Evolutionary conservation across 64 coral and sea anemone species (phyloP).

Genomic region (Porites australiensis): DNA sequence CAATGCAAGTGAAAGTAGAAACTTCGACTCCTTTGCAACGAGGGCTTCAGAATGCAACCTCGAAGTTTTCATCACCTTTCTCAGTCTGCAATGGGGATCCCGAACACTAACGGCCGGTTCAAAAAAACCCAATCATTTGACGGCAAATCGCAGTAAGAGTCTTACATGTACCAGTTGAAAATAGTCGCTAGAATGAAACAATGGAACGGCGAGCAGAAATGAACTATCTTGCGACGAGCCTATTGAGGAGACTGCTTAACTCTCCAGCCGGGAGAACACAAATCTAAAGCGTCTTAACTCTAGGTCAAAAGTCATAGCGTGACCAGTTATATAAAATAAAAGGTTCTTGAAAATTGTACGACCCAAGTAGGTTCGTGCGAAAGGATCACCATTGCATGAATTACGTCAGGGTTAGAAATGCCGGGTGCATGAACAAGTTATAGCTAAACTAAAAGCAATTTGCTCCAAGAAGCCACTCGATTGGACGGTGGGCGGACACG

Average conservation of each 20-base stretch:
- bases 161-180: conserved; percentile 30
- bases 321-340: too few species aligned
- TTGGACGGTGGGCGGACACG: too few species aligned
- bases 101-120: background rate
- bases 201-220: conserved; percentile 8
- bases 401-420: too few species aligned
- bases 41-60: background rate
- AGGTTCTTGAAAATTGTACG: too few species aligned
- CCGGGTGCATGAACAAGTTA: too few species aligned
- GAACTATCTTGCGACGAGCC: conserved; percentile 37
- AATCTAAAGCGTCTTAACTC: too few species aligned
- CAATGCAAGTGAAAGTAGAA: background rate
- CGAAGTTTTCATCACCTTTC: background rate
- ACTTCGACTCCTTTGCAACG: background rate
- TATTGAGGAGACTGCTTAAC: background rate
- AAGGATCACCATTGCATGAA: too few species aligned
- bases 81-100: background rate
- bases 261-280: too few species aligned
- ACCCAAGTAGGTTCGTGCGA: too few species aligned
- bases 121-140: conserved; percentile 22
- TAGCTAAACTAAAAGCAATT: too few species aligned
- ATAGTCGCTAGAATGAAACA: conserved; percentile 7
- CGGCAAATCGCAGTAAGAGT: conserved; percentile 39
- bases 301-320: too few species aligned
- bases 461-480: too few species aligned